These are phyloP conservation scores for Chrysodeixis includens DNA, from an alignment of 2,888 invertebrate genomes.

Conservation along the genomic window DNA sequence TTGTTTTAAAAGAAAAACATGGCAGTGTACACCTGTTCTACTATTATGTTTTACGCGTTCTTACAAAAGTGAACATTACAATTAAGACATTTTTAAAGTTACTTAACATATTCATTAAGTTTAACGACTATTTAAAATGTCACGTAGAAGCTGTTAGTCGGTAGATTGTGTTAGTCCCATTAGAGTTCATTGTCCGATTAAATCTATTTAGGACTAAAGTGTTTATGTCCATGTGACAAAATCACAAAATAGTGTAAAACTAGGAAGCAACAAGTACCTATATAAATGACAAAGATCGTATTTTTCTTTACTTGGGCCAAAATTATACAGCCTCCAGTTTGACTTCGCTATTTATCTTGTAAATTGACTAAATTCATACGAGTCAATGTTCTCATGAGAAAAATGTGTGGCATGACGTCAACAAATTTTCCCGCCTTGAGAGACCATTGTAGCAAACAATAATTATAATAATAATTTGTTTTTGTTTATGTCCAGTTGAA, in stretches of 20 bases:
- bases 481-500: conserved; percentile 47
- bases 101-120: neutral
- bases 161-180: conserved; percentile 4
- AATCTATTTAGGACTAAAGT: neutral
- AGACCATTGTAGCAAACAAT: conserved; percentile 3
- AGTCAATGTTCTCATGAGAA: conserved; percentile 48
- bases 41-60: too few species aligned
- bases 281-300: neutral
- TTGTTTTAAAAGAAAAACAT: neutral
- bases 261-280: neutral
- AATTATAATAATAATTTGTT: conserved; percentile 26
- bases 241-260: conserved; percentile 1
- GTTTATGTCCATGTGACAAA: neutral
- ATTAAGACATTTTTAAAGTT: neutral
- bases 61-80: neutral
- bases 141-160: neutral
- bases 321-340: neutral
- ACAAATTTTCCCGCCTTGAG: conserved; percentile 24
- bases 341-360: neutral
- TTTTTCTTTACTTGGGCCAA: neutral
- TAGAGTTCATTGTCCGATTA: conserved; percentile 1
- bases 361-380: neutral
- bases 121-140: conserved; percentile 1
- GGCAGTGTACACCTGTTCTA: too few species aligned
- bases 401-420: conserved; percentile 22